Conservation (phyloP, 2,113 vertebrate genomes). For the Girardinichthys multiradiatus region DNA sequence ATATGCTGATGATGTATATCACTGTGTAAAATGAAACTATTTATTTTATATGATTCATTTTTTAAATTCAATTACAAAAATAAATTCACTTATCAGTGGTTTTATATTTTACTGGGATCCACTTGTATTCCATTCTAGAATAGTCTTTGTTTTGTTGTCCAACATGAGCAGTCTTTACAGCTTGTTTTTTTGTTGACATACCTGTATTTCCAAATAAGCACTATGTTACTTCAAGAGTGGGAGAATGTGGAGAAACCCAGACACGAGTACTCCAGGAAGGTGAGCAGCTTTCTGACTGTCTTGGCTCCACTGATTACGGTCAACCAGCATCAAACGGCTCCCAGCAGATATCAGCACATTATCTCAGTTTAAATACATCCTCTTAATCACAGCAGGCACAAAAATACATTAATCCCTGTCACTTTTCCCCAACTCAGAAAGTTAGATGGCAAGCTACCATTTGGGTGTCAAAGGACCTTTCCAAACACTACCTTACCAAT, state of each 20-base stretch:
- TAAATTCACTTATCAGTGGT: too few species aligned
- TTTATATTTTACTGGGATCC: too few species aligned
- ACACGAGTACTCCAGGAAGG: slow-evolving; percentile 48
- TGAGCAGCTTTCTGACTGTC: slow-evolving; percentile 50
- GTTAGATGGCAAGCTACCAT: slow-evolving; percentile 77
- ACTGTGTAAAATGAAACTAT: too few species aligned
- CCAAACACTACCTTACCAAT: slow-evolving; percentile 29
- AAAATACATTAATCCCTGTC: slow-evolving; percentile 89
- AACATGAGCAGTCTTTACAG: background rate
- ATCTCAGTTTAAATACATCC: slow-evolving; percentile 81
- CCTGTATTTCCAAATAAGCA: background rate
- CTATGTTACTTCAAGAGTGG: slow-evolving; percentile 3
- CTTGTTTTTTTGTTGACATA: background rate
- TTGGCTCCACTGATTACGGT: slow-evolving; percentile 76
- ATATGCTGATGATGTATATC: too few species aligned
- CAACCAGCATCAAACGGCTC: slow-evolving; percentile 79
- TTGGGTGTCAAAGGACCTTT: slow-evolving; percentile 66
- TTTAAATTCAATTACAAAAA: too few species aligned
- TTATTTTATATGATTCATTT: too few species aligned
- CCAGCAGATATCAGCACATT: slow-evolving; percentile 88
- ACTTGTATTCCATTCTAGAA: too few species aligned
- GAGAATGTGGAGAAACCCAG: slow-evolving; percentile 9
- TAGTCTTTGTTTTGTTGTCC: background rate
- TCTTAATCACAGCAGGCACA: slow-evolving; percentile 81
- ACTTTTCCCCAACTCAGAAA: slow-evolving; percentile 81